A percentile compares a stretch with the other conserved stretches of the same genome.
Evolutionary conservation across 2,113 vertebrate genomes (phyloP).

Genomic region (Orcinus orca): DNA sequence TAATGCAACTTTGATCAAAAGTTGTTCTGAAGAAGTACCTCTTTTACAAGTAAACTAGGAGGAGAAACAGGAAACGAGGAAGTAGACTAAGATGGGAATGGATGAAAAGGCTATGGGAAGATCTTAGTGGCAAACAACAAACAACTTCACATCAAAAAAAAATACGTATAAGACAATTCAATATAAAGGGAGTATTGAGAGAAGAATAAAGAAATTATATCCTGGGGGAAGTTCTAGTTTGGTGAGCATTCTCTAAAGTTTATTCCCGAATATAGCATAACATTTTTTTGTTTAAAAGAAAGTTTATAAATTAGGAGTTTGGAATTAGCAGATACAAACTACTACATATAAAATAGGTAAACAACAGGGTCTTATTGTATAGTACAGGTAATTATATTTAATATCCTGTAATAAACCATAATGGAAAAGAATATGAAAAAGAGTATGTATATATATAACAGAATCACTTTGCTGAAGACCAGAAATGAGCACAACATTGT

Average conservation of each 20-base stretch:
- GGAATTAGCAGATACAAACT: background rate
- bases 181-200: background rate
- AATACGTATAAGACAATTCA: background rate
- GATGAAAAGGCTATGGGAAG: background rate
- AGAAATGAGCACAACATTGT: background rate
- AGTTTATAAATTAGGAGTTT: background rate
- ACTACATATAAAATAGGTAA: background rate
- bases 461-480: background rate
- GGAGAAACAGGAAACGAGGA: background rate
- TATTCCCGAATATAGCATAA: background rate
- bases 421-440: background rate
- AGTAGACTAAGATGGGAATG: background rate
- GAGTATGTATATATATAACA: no score
- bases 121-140: background rate
- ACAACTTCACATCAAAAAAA: background rate
- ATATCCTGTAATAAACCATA: background rate
- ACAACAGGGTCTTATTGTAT: background rate
- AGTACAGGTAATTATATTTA: background rate
- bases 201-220: background rate
- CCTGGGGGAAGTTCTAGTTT: background rate
- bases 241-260: background rate
- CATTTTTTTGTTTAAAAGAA: conserved; percentile 21
- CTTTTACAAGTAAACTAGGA: background rate
- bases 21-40: background rate
- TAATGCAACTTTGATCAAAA: background rate